phyloP scores from a whole-genome alignment of 2,888 invertebrate genomes.

The Leptinotarsa peninsularis region DNA sequence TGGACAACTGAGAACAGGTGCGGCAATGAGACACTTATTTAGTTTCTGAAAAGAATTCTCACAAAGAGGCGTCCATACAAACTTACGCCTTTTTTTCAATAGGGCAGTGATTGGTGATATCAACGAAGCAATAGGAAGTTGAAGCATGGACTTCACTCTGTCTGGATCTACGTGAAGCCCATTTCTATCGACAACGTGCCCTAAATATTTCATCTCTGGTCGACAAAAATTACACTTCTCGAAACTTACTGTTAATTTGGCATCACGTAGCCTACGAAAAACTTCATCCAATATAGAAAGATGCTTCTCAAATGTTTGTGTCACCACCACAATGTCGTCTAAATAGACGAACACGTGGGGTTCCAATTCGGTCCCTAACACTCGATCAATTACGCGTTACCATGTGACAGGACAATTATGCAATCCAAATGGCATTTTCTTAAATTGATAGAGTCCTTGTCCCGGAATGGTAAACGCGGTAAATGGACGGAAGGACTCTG shows the following conservation, averaged over 20 bases:
- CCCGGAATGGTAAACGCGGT: slow-evolving; percentile 10
- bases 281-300: slow-evolving; percentile 14
- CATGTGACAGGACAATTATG: background rate
- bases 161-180: slow-evolving; percentile 4
- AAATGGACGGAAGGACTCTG: background rate
- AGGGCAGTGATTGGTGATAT: slow-evolving; percentile 34
- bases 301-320: background rate
- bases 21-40: no score
- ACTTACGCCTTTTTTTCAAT: slow-evolving; percentile 28
- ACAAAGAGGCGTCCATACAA: background rate
- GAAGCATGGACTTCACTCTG: slow-evolving; percentile 22
- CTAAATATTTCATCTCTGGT: background rate
- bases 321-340: no score
- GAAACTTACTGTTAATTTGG: no score
- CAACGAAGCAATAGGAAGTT: slow-evolving; percentile 33
- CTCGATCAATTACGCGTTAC: background rate
- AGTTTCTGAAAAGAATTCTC: no score
- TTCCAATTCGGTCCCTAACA: slow-evolving; percentile 2
- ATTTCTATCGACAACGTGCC: background rate
- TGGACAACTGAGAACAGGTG: no score
- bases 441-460: background rate
- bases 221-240: no score
- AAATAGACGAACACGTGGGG: background rate
- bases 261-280: slow-evolving; percentile 14
- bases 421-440: no score